A percentile compares a stretch with the other conserved stretches of the same genome.
These are phyloP conservation scores for Bombus sylvicola DNA, from an alignment of 1,140 invertebrate species.

Conservation along the genomic window DNA sequence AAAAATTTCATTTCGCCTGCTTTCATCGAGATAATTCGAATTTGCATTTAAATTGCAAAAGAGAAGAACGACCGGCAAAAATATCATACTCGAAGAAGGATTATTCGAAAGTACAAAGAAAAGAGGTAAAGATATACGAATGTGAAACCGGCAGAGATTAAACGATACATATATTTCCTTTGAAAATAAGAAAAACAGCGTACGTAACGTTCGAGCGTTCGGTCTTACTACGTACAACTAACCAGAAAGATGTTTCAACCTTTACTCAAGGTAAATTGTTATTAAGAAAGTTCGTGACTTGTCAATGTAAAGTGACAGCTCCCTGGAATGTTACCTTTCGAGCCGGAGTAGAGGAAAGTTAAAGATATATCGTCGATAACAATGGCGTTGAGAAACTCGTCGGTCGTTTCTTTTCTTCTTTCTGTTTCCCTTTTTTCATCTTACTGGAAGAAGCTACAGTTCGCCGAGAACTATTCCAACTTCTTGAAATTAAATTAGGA, in stretches of 20 bases:
- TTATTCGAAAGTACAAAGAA: neutral
- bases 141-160: neutral
- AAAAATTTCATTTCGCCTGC: neutral
- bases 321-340: neutral
- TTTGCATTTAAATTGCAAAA: conserved; percentile 9
- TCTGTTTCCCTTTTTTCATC: neutral
- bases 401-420: neutral
- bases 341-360: neutral
- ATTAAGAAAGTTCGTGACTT: conserved; percentile 3
- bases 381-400: neutral
- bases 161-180: neutral
- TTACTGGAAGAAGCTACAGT: neutral
- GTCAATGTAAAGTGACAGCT: conserved; percentile 19
- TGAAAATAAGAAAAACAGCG: neutral
- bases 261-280: neutral
- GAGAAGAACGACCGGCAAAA: neutral
- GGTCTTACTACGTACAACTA: neutral
- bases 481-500: conserved; percentile 39
- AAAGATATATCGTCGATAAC: conserved; percentile 28
- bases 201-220: neutral
- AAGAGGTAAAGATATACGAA: neutral
- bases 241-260: neutral
- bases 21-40: neutral
- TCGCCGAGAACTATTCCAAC: neutral
- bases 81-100: neutral